Evolutionary conservation across 2,113 vertebrate species (phyloP), one percentile per base, ranked within the genome.

Genomic region (Ursus arctos): DNA sequence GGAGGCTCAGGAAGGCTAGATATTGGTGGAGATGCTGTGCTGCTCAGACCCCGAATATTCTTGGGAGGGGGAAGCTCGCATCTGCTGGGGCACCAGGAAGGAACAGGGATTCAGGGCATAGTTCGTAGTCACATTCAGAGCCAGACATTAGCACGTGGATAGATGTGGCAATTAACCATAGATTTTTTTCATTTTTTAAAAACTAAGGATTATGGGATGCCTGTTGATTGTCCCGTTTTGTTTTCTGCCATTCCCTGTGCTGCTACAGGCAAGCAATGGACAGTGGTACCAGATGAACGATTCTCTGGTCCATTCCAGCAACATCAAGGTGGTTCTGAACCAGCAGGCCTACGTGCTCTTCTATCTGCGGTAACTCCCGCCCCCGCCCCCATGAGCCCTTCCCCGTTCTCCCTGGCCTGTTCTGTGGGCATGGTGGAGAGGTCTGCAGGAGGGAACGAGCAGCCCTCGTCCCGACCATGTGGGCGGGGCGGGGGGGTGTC

Each of bases 251-350:
- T 21, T 4, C 19, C 76, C 59, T 53, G 2, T 43, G 82, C 79
- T 18, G 24, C 80, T 72, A 0, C 97, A 99, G 99, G 99, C 99
- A 6, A 99, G 99, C 98, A 99, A 99, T 0, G 99, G 99, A 13
- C 99, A 99, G 97, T 99, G 99, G 99, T 99, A 99, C 97, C 99
- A 99, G 96, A 99, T 99, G 99, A 99, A 99, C 0, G 99, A 99
- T 96, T 99, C 99, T 0, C 97, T 99, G 98, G 99, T 99, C 80
- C 99, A 99, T 72, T 98, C 98, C 71, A 99, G 99, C 98, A 99
- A 99, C 96, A 99, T 99, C 98, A 99, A 99, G 97, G 99, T 99
- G 80, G 99, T 99, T 8, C 99, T 99, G 95, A 99, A 99, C 98
- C 99, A 99, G 98, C 99, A 99, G 98, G 99, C 99, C 40, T 99